Evolutionary conservation across 2,113 vertebrate species (phyloP).

Genomic region (Smithornis capensis): DNA sequence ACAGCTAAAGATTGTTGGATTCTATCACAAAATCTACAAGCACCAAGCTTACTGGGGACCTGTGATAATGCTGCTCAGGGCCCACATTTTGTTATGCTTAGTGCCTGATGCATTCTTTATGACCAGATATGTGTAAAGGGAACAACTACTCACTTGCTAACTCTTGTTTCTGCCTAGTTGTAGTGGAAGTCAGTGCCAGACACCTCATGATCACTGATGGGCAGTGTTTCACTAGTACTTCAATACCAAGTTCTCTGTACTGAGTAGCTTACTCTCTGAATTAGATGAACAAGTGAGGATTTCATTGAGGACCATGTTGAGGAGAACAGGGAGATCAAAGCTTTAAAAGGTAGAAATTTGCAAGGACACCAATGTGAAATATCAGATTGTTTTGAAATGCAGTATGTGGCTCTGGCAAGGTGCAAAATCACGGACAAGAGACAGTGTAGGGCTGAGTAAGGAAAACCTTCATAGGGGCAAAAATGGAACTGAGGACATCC

Average conservation of each 20-base stretch:
- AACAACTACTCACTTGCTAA: constrained; percentile 22
- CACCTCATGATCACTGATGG: background rate
- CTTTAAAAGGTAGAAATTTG: background rate
- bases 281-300: background rate
- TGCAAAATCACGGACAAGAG: background rate
- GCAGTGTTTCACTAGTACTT: background rate
- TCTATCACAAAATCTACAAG: constrained; percentile 44
- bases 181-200: background rate
- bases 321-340: background rate
- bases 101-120: constrained; percentile 27
- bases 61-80: constrained; percentile 40
- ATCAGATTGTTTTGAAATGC: background rate
- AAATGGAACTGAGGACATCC: background rate
- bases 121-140: background rate
- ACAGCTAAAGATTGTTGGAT: constrained; percentile 31
- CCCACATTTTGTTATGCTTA: constrained; percentile 2
- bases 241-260: background rate
- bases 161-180: constrained; percentile 39
- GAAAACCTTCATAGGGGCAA: background rate
- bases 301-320: background rate
- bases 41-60: background rate
- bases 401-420: background rate
- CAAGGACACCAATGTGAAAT: background rate
- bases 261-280: background rate
- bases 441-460: background rate